Base-by-base conservation (phyloP, 2,113 vertebrate genomes). In the Hirundichthys speculiger region DNA sequence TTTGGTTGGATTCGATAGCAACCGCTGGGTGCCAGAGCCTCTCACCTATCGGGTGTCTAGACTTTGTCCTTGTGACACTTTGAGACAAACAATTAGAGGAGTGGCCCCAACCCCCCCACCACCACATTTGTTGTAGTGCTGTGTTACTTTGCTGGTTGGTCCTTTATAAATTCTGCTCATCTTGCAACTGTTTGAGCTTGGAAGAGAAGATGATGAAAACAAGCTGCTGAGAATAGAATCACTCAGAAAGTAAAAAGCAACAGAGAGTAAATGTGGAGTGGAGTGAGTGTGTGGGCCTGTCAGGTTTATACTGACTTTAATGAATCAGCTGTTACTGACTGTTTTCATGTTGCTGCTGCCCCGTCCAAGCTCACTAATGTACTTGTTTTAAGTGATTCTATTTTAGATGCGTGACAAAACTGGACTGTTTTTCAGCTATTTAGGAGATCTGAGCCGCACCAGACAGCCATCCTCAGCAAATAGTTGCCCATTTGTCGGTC, bases 261-360 rank as follows among this genome's bases (percentile, higher is more conserved):
- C 5, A 18, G 22, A 41, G 27, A 16, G 53, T 38, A 4, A 57
- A 53, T 22, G 34, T 55, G 41, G n/a, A 11, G 24, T 34, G 40
- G 0, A 13, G 27, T 27, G 39, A 30, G 4, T 4, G n/a, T 39
- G 20, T 6, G 21, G 48, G 19, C 34, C 2, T 20, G 21, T 45
- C 49, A 61, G 22, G 62, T 46, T 63, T 14, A 43, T 63, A 42
- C 53, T 38, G 40, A 66, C 5, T 0, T 13, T 38, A 57, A 41
- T 45, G 20, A 54, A 20, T 64, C 62, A 68, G 54, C 64, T 73
- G 61, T 64, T 18, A 5, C 46, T 34, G 63, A 22, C 27, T 16
- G 50, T 41, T 40, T 25, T 61, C 14, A 13, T 24, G 19, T 55
- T 22, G 34, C 54, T 0, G 0, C 38, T 3, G 0, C 18, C 38